Percentiles rank a stretch among this genome's conserved stretches.
phyloP scores from a whole-genome alignment of 2,888 invertebrate species.

The Oxycera nigricornis region DNA sequence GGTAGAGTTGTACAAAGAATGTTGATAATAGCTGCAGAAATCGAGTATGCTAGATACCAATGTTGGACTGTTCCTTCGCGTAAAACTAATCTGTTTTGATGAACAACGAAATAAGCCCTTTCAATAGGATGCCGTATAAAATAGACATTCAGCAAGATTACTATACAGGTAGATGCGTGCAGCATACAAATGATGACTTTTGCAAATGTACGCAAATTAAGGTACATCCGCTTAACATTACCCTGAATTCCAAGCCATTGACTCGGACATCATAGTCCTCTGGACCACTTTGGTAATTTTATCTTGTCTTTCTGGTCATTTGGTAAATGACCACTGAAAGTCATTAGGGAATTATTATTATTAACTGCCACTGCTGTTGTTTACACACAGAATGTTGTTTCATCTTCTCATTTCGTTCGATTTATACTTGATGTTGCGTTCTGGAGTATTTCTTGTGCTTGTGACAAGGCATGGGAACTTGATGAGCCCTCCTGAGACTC shows the following conservation, averaged over 20 bases:
- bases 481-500: background rate
- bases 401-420: background rate
- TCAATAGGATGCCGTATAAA: too few species aligned
- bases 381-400: slow-evolving; percentile 1
- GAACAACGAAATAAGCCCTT: too few species aligned
- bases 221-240: slow-evolving; percentile 20
- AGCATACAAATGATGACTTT: background rate
- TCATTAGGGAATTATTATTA: slow-evolving; percentile 43
- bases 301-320: slow-evolving; percentile 40
- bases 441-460: background rate
- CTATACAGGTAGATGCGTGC: too few species aligned
- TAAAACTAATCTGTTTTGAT: too few species aligned
- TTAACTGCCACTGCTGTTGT: slow-evolving; percentile 36
- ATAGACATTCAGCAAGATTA: too few species aligned
- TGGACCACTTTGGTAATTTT: slow-evolving; percentile 33
- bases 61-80: too few species aligned
- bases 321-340: slow-evolving; percentile 43
- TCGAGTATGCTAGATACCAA: too few species aligned
- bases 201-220: slow-evolving; percentile 25
- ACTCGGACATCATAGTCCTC: background rate
- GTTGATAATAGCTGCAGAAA: too few species aligned
- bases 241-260: background rate
- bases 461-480: background rate
- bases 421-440: slow-evolving; percentile 9
- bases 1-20: too few species aligned